These are phyloP conservation scores for Macropis europaea DNA, from an alignment of 2,888 invertebrate species.

Conservation along the genomic window DNA sequence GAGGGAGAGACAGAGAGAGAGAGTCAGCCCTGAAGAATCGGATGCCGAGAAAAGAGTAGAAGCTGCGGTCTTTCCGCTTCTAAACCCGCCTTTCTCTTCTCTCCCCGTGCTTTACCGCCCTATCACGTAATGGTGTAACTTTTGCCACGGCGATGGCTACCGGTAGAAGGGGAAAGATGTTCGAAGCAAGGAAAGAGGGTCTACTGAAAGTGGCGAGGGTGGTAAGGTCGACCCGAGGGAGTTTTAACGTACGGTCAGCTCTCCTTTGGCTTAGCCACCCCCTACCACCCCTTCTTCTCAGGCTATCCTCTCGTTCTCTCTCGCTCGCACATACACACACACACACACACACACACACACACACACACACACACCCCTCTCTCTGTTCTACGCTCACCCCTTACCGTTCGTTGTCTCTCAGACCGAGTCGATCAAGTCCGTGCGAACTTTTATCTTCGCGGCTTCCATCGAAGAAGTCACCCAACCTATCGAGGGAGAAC, in stretches of 20 bases:
- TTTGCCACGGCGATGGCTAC: constrained; percentile 66
- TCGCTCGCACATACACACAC: too few species aligned
- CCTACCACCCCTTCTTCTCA: neutral
- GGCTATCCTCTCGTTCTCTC: constrained; percentile 4
- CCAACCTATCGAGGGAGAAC: neutral
- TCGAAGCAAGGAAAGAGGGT: constrained; percentile 27
- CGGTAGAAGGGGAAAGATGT: neutral
- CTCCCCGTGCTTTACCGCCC: constrained; percentile 62
- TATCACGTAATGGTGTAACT: constrained; percentile 77
- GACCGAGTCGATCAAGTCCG: constrained; percentile 56
- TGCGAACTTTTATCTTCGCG: constrained; percentile 67
- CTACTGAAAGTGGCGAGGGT: constrained; percentile 33
- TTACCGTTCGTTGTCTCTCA: constrained; percentile 27
- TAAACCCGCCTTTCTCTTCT: constrained; percentile 36
- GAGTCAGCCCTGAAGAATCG: constrained; percentile 45
- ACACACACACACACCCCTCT: too few species aligned
- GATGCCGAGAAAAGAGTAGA: neutral
- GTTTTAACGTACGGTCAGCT: constrained; percentile 78
- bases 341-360: too few species aligned
- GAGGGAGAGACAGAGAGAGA: constrained; percentile 9
- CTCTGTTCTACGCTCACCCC: too few species aligned
- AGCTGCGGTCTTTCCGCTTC: constrained; percentile 28
- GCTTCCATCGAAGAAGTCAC: constrained; percentile 49
- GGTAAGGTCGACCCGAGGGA: constrained; percentile 66
- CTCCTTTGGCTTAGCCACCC: constrained; percentile 36